Base-by-base conservation (phyloP, 2,797 vertebrate species). In the Myotis daubentonii region DNA sequence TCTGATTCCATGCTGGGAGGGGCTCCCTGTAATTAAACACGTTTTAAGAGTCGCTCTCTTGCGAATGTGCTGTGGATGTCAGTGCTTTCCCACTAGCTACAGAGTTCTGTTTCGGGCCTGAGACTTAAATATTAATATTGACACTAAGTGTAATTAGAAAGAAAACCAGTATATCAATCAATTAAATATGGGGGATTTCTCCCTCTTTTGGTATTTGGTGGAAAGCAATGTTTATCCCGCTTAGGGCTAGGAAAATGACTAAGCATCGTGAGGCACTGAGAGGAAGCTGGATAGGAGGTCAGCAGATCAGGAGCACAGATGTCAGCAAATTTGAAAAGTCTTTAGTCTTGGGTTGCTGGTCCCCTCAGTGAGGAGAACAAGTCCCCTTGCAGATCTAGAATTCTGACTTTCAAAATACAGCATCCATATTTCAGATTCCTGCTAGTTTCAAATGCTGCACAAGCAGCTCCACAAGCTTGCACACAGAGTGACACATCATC, bases 11-110 rank as follows among this genome's bases (percentile, higher is more conserved):
- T 30, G 87, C 95, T 83, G 0, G 76, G 88, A 96, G 97, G 96
- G 96, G 74, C 87, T 93, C 36, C 33, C 1, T 12, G 86, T 97
- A 88, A 88, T 96, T 97, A 95, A 97, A 96, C 25, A 96, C 55
- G 8, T 96, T 96, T 95, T 93, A 95, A 94, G 83, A 96, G 33
- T 79, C 93, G 36, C 25, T 92, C 89, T 94, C 66, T 96, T 96
- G 92, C 2, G 4, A 36, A 17, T 38, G 38, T 66, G 70, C 83
- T 28, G 30, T 89, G 78, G 94, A 57, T 28, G 44, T 92, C 94
- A 71, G 94, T 92, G 75, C 85, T 95, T 95, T 97, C 86, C 83
- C 33, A 41, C 65, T 33, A 28, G 70, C 74, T 94, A 53, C 94
- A 86, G 74, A 83, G 88, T 91, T 55, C 66, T 92, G 86, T 89